Percentiles rank a stretch among this genome's conserved stretches.
phyloP scores from a whole-genome alignment of 2,113 vertebrate species.

The Chunga burmeisteri region DNA sequence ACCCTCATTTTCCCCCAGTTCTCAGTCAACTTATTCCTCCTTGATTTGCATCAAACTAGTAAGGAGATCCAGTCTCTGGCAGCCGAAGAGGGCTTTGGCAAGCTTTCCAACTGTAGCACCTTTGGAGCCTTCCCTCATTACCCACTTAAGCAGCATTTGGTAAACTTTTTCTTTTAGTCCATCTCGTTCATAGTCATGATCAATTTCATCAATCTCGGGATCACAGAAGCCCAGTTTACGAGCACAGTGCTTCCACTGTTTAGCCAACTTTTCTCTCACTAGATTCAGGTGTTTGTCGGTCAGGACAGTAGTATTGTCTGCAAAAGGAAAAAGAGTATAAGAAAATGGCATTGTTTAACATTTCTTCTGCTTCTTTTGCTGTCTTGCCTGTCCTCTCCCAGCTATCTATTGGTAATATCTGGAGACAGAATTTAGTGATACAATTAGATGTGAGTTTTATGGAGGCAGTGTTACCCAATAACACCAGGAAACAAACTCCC shows the following conservation, averaged over 20 bases:
- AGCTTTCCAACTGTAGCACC: constrained; percentile 88
- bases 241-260: constrained; percentile 86
- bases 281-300: constrained; percentile 83
- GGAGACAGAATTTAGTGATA: not conserved
- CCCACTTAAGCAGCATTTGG: constrained; percentile 90
- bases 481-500: not conserved
- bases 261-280: constrained; percentile 83
- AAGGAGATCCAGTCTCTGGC: constrained; percentile 76
- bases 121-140: constrained; percentile 85
- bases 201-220: constrained; percentile 88
- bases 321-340: constrained; percentile 24
- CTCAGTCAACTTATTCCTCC: constrained; percentile 14
- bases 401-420: not conserved
- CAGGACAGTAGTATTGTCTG: constrained; percentile 60
- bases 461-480: not conserved
- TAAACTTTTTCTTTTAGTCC: constrained; percentile 92
- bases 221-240: constrained; percentile 82
- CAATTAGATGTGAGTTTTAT: not conserved
- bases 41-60: constrained; percentile 29
- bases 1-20: not conserved
- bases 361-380: not conserved
- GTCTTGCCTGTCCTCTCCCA: not conserved
- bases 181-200: constrained; percentile 85
- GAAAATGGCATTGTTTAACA: not conserved
- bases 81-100: constrained; percentile 76